Evolutionary conservation across 92 coral and sea anemone genomes (phyloP).

Genomic region (Parazoanthus atlanticus): DNA sequence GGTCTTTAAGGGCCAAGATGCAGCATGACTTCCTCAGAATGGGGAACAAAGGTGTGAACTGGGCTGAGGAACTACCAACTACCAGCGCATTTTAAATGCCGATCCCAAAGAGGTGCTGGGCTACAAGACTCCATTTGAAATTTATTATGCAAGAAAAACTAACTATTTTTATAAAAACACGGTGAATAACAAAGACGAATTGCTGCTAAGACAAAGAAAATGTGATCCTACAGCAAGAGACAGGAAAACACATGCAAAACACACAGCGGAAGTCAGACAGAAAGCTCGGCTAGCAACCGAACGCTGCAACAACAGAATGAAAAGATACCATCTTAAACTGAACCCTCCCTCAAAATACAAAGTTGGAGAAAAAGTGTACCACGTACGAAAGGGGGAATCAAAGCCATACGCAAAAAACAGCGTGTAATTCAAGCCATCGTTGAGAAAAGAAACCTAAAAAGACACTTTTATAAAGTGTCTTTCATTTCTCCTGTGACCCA

Average conservation of each 20-base stretch:
- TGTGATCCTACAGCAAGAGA: not conserved
- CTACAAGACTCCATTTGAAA: conserved; percentile 46
- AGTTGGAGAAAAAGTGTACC: conserved; percentile 49
- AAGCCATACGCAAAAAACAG: conserved; percentile 30
- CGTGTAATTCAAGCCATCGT: conserved; percentile 43
- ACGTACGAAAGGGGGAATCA: conserved; percentile 24
- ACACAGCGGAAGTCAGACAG: not conserved
- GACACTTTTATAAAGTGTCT: conserved; percentile 37
- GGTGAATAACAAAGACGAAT: not conserved
- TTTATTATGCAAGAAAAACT: conserved; percentile 27
- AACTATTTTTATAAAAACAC: not conserved
- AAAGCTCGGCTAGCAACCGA: not conserved
- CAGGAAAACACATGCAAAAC: not conserved
- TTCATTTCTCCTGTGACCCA: conserved; percentile 36
- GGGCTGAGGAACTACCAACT: conserved; percentile 39
- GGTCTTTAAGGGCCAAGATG: conserved; percentile 50
- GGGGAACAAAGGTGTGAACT: conserved; percentile 53
- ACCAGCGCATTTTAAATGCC: conserved; percentile 55
- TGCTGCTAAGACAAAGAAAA: not conserved
- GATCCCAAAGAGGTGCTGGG: conserved; percentile 59
- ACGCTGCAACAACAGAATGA: not conserved
- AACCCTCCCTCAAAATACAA: conserved; percentile 55
- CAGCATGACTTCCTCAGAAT: conserved; percentile 32
- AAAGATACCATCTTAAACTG: conserved; percentile 36
- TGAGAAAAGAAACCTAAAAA: conserved; percentile 27